Base-by-base conservation (phyloP, 2,113 vertebrate species). In the Melanerpes formicivorus region DNA sequence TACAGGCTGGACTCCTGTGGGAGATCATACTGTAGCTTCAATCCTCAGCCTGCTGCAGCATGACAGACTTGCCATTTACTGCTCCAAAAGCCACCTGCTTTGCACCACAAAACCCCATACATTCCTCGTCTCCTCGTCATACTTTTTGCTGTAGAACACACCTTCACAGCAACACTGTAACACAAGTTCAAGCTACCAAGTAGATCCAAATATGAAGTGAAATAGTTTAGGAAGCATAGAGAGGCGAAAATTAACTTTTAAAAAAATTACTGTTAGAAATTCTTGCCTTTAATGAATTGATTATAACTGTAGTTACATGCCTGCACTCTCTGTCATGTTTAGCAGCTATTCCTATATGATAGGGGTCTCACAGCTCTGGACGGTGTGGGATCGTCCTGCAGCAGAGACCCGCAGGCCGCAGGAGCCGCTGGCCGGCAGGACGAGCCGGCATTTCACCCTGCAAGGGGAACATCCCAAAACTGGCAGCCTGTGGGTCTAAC, bases 401-500 rank as follows among this genome's bases (percentile, higher is more conserved):
- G 26, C 1, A 4, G 13, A 23, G 73, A 30, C 5, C 3, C 12
- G 48, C 29, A 2, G 2, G 18, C 7, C 32, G 4, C 6, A 14
- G 67, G 18, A 58, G 30, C 5, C 21, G 67, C 14, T 29, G 37
- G 4, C 4, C 4, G 6, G 29, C 9, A 11, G 17, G 17, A 7
- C 34, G 25, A 52, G 59, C 12, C 15, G 56, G n/a, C 71, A 9
- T 5, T 22, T n/a, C 75, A 23, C 58, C 66, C 71, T n/a, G n/a
- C 42, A 2, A 46, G 52, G 64, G 5, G 1, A 11, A 5, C 8
- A 27, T 27, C 22, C 76, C 48, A 10, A 8, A 44, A n/a, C 5
- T 3, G 2, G 2, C 37, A 22, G 1, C 4, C 9, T 0, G 6
- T 2, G 34, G 13, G 15, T 59, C 9, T 2, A 44, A n/a, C 32